Percentiles rank a stretch among this genome's conserved stretches.
These are phyloP conservation scores for Takifugu bimaculatus DNA, from an alignment of 2,113 vertebrate species.

Conservation along the genomic window DNA sequence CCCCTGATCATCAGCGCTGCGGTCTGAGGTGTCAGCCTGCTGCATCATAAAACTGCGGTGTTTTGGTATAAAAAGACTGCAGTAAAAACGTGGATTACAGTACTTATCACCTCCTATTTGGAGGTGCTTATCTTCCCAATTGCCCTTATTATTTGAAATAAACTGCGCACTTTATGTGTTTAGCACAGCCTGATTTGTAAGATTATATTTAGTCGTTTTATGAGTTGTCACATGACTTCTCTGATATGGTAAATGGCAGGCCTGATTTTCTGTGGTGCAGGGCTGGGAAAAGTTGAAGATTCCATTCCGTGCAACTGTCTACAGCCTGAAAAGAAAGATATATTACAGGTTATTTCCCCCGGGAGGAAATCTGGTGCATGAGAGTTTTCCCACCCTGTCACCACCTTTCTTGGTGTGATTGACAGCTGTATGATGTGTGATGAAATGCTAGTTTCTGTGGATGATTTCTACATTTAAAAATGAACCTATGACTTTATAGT, in stretches of 20 bases:
- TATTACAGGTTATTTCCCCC: conserved; percentile 35
- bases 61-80: conserved; percentile 42
- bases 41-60: conserved; percentile 40
- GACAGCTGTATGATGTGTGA: conserved; percentile 16
- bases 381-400: conserved; percentile 60
- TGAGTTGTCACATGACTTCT: neutral
- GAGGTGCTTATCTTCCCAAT: conserved; percentile 11
- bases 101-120: conserved; percentile 27
- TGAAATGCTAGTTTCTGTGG: no score
- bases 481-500: no score
- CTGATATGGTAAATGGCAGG: conserved; percentile 2
- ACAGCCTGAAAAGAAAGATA: conserved; percentile 13
- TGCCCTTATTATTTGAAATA: conserved; percentile 1
- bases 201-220: conserved; percentile 13
- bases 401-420: conserved; percentile 49
- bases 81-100: conserved; percentile 49
- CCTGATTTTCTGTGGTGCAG: neutral
- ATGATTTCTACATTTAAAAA: no score
- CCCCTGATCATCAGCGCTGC: conserved; percentile 9
- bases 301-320: conserved; percentile 46
- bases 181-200: conserved; percentile 12
- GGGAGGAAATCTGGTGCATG: conserved; percentile 45
- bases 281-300: conserved; percentile 17
- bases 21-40: conserved; percentile 53
- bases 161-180: conserved; percentile 3